A percentile compares a stretch with the other conserved stretches of the same genome.
These are phyloP conservation scores for Lordiphosa andalusiaca DNA, from an alignment of 2,888 invertebrate genomes.

Conservation along the genomic window DNA sequence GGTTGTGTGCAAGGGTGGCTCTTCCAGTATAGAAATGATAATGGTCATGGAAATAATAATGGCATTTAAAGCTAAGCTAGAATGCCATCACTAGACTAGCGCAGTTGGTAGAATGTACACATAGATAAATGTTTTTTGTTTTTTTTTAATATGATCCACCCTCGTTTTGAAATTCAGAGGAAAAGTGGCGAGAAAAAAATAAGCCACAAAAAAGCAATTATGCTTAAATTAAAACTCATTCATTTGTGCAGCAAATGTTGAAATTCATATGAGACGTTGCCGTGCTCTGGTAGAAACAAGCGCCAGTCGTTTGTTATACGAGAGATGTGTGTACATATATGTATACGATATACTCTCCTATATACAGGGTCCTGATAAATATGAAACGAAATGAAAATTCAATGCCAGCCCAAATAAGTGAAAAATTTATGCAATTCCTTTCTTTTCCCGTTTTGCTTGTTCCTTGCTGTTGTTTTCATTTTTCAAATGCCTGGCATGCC, in stretches of 20 bases:
- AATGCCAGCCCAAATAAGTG: conserved; percentile 63
- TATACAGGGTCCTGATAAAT: not conserved
- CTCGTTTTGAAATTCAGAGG: conserved; percentile 10
- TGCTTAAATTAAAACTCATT: conserved; percentile 76
- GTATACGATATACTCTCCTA: conserved; percentile 7
- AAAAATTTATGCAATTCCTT: conserved; percentile 59
- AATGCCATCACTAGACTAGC: not conserved
- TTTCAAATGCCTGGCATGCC: conserved; percentile 50
- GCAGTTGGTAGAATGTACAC: too few relatives aligned
- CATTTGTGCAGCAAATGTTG: conserved; percentile 65
- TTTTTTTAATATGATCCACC: not conserved
- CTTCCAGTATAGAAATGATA: conserved; percentile 1
- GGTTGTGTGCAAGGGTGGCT: conserved; percentile 1
- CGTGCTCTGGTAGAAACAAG: not conserved
- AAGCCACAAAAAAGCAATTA: conserved; percentile 69
- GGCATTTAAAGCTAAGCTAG: not conserved
- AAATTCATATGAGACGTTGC: conserved; percentile 56
- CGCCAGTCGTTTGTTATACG: conserved; percentile 25
- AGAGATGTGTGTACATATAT: conserved; percentile 19
- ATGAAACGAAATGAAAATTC: conserved; percentile 58
- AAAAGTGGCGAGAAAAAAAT: conserved; percentile 31
- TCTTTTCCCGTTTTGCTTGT: conserved; percentile 1
- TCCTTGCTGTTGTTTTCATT: conserved; percentile 19
- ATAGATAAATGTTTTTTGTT: too few relatives aligned
- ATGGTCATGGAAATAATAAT: not conserved